Percentiles rank a stretch among this genome's conserved stretches.
These are phyloP conservation scores for Rousettus leschenaultii DNA, from an alignment of 2,113 vertebrate species.

Conservation along the genomic window DNA sequence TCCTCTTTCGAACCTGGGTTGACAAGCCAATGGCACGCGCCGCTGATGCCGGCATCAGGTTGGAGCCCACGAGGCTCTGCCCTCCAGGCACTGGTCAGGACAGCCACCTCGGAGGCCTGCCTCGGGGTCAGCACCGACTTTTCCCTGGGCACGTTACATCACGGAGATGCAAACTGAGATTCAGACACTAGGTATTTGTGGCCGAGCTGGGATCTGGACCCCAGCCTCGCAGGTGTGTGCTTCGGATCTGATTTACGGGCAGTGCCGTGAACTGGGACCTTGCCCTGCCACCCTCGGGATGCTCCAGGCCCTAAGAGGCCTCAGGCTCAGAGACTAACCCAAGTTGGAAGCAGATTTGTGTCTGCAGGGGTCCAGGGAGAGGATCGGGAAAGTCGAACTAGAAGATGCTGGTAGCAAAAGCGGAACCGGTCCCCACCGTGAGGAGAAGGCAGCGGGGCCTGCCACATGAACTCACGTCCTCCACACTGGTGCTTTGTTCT, in stretches of 20 bases:
- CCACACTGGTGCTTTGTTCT: background rate
- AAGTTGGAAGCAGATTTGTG: rapidly evolving
- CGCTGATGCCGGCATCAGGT: rapidly evolving
- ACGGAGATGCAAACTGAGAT: background rate
- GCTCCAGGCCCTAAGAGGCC: background rate
- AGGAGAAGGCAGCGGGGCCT: background rate
- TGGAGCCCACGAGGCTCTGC: background rate
- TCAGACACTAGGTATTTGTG: rapidly evolving
- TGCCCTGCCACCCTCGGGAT: background rate
- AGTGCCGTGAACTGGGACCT: background rate
- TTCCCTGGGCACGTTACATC: background rate
- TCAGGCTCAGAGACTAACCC: background rate
- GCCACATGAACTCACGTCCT: background rate
- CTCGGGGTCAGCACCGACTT: background rate
- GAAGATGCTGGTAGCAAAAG: background rate
- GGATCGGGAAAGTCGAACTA: background rate
- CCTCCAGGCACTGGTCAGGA: background rate
- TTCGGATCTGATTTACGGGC: background rate
- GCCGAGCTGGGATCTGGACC: background rate
- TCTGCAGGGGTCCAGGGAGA: too few species aligned
- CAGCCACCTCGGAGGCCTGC: too few species aligned
- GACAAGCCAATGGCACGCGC: background rate
- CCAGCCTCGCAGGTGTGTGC: background rate
- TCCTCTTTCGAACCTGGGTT: background rate
- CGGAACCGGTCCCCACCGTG: rapidly evolving